Conservation (phyloP, 23 tunicate species). For the Botrylloides violaceus region DNA sequence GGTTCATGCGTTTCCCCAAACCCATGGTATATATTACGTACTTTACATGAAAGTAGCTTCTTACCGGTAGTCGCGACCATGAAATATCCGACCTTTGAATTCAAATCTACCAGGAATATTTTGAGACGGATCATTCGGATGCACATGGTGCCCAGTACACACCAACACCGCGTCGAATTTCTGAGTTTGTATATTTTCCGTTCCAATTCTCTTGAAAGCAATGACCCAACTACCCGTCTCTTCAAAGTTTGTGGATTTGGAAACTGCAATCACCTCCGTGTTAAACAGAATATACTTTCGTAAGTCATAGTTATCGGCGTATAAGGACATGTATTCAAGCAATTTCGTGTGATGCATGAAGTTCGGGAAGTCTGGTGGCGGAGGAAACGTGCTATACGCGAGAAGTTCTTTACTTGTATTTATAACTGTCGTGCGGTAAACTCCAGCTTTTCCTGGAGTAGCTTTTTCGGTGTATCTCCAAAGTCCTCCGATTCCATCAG, state of each 20-base stretch:
- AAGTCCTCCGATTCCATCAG: constrained; percentile 42
- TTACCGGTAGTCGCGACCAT: constrained; percentile 55
- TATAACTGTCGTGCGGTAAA: constrained; percentile 30
- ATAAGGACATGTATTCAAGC: constrained; percentile 10
- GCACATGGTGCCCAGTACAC: constrained; percentile 72
- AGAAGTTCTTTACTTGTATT: constrained; percentile 44
- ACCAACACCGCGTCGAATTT: constrained; percentile 65
- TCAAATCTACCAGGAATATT: constrained; percentile 40
- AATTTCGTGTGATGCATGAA: constrained; percentile 43
- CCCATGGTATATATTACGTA: neutral
- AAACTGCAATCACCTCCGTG: constrained; percentile 46
- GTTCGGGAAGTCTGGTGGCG: constrained; percentile 33
- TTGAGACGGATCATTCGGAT: constrained; percentile 45
- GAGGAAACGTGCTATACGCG: constrained; percentile 33
- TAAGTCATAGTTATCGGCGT: constrained; percentile 30
- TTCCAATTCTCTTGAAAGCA: constrained; percentile 24
- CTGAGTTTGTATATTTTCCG: neutral
- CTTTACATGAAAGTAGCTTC: neutral
- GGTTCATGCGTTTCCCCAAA: neutral
- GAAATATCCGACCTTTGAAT: constrained; percentile 39
- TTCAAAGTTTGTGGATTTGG: constrained; percentile 18
- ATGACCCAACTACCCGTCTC: constrained; percentile 61
- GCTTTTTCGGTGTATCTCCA: constrained; percentile 31
- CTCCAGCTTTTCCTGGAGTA: constrained; percentile 22
- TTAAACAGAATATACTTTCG: constrained; percentile 32